Conservation (phyloP, 1,140 invertebrate genomes). For the Rhizoglyphus robini region DNA sequence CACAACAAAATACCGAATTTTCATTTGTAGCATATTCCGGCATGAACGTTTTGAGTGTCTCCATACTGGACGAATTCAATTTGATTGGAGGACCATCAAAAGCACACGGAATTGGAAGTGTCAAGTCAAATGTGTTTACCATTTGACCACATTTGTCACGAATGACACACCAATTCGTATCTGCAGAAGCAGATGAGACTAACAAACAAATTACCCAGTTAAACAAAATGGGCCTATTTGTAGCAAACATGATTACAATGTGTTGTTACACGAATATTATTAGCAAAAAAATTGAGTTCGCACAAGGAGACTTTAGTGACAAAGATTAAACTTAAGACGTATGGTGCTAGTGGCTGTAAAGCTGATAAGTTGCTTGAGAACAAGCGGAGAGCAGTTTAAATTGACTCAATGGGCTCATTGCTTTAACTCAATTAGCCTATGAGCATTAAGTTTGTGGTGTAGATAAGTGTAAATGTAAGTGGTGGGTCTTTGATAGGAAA, state of each 20-base stretch:
- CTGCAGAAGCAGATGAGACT: too few species aligned
- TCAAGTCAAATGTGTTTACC: background rate
- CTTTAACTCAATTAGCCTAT: too few species aligned
- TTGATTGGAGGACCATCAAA: conserved; percentile 4
- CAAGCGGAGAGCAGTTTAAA: too few species aligned
- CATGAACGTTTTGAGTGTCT: background rate
- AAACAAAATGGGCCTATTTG: too few species aligned
- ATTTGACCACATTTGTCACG: conserved; percentile 6
- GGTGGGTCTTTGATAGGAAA: background rate
- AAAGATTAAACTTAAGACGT: background rate
- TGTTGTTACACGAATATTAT: background rate
- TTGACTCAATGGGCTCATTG: too few species aligned
- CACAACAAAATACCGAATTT: conserved; percentile 19
- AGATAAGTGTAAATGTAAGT: background rate
- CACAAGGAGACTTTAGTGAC: background rate
- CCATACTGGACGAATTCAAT: background rate
- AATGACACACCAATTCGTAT: background rate
- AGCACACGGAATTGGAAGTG: conserved; percentile 4
- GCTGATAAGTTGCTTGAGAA: too few species aligned
- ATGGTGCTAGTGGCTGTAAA: background rate
- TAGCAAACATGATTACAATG: background rate
- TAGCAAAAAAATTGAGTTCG: background rate
- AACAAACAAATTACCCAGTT: too few species aligned
- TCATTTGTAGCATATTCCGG: conserved; percentile 13
- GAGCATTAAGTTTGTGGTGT: background rate